Base-by-base conservation (phyloP, 2,888 invertebrate species). In the Camptogramma bilineatum region DNA sequence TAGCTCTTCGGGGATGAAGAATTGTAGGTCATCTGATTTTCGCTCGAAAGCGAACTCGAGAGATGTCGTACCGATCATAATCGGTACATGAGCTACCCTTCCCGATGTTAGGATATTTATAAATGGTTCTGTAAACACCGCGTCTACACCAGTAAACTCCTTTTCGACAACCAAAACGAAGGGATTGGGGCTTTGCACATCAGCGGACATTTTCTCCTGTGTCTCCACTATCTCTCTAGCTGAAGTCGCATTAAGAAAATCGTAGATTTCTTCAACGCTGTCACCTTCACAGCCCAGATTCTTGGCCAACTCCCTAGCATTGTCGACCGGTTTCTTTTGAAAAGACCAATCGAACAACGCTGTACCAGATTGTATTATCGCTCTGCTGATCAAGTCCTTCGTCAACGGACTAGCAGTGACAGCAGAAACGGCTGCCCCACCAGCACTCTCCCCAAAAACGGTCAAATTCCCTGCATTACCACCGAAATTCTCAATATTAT, bases 401-500 rank as follows among this genome's bases (percentile, higher is more conserved):
- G 87, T 79, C 19, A 87, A 47, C 0, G 91, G 90, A 71, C 90
- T 88, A 4, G 88, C 90, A 5, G 90, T 87, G 3, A 93, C 54
- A 0, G 86, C n/a, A 0, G 86, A 83, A 0, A 83, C 80, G 0
- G 85, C 70, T 0, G 74, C 81, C 0, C 83, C 91, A 0, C 93
- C 93, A 3, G 84, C 83, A 60, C 91, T 91, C 54, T 90, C 85
- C 0, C 93, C 93, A 46, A 91, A 93, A 39, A 93, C 60, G 0
- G 93, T 93, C 2, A 93, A 58, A 71, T 92, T 93, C 0, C 87
- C 85, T 0, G 91, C 77, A 52, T 89, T 91, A 1, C 93, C 93
- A 0, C 93, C 92, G 44, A 93, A 93, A 57, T 81, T 85, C 1
- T 86, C 79, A 3, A 93, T 90, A 46, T 93, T 93, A 1, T 82